Evolutionary conservation across 1,140 invertebrate genomes (phyloP).

Genomic region (Drosophila seguyi): DNA sequence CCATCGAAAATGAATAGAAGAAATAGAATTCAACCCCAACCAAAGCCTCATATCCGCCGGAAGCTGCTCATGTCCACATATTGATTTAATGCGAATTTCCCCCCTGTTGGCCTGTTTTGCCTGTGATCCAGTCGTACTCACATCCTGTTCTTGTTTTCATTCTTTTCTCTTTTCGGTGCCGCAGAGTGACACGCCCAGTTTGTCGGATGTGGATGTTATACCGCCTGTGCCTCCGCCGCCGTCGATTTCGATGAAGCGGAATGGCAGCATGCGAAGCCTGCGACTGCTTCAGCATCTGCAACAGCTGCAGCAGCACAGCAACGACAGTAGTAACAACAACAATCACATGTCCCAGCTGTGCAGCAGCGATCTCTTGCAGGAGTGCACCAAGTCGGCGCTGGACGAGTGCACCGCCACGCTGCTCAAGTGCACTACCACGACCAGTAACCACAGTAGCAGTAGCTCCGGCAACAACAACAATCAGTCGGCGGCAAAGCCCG

Average conservation of each 20-base stretch:
- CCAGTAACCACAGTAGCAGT: conserved; percentile 33
- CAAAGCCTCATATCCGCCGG: conserved; percentile 39
- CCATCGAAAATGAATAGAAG: neutral
- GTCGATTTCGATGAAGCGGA: conserved; percentile 71
- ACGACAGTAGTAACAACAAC: conserved; percentile 53
- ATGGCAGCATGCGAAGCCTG: conserved; percentile 79
- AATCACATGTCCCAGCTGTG: conserved; percentile 69
- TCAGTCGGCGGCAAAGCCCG: conserved; percentile 55
- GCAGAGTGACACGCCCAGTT: conserved; percentile 75
- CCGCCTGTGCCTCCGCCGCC: conserved; percentile 82
- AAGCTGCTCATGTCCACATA: conserved; percentile 51
- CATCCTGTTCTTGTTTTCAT: conserved; percentile 21
- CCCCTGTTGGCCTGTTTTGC: conserved; percentile 1
- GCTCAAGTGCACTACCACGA: conserved; percentile 70
- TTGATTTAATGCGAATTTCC: conserved; percentile 66
- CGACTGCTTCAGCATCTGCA: conserved; percentile 73
- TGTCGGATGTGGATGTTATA: conserved; percentile 82
- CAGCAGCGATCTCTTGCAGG: conserved; percentile 74
- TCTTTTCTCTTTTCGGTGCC: conserved; percentile 9
- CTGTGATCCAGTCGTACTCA: conserved; percentile 47
- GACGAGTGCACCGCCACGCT: conserved; percentile 78
- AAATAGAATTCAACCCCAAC: neutral
- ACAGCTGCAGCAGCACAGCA: conserved; percentile 51
- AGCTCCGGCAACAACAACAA: conserved; percentile 31
- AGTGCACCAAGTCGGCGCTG: conserved; percentile 76